phyloP scores from a whole-genome alignment of 2,888 invertebrate species.

The Hyles lineata region DNA sequence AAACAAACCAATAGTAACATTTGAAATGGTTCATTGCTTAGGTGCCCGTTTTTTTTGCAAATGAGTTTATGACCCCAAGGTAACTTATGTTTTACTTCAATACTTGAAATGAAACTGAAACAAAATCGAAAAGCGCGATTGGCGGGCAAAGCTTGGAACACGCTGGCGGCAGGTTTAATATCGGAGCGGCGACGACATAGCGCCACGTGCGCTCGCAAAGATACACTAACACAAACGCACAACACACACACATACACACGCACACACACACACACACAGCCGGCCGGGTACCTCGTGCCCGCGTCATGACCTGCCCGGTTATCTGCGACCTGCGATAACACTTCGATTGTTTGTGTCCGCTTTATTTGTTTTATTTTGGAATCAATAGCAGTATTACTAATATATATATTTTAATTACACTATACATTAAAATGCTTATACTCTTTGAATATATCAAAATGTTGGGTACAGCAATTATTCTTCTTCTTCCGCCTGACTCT shows the following conservation, averaged over 20 bases:
- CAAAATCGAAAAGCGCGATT: not conserved
- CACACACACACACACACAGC: constrained; percentile 5
- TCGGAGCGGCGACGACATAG: constrained; percentile 72
- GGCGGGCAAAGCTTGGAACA: constrained; percentile 48
- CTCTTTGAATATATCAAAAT: too few relatives aligned
- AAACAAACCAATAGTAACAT: too few relatives aligned
- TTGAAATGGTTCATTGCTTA: too few relatives aligned
- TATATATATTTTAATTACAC: too few relatives aligned
- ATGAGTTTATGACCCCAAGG: too few relatives aligned
- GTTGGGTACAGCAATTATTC: too few relatives aligned
- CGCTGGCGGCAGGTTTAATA: constrained; percentile 72
- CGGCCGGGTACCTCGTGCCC: constrained; percentile 43
- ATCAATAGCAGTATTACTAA: not conserved
- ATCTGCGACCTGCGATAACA: constrained; percentile 27
- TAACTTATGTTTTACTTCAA: too few relatives aligned
- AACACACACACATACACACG: constrained; percentile 39
- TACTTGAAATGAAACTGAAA: too few relatives aligned
- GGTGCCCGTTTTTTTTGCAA: too few relatives aligned
- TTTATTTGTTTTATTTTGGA: constrained; percentile 7
- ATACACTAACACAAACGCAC: constrained; percentile 63
- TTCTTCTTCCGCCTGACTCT: too few relatives aligned
- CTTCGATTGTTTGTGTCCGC: constrained; percentile 8
- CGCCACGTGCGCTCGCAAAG: constrained; percentile 76
- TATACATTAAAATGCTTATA: too few relatives aligned
- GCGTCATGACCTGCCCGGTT: constrained; percentile 50